phyloP scores from a whole-genome alignment of 92 coral and sea anemone species.

The Epizoanthus scotinus region DNA sequence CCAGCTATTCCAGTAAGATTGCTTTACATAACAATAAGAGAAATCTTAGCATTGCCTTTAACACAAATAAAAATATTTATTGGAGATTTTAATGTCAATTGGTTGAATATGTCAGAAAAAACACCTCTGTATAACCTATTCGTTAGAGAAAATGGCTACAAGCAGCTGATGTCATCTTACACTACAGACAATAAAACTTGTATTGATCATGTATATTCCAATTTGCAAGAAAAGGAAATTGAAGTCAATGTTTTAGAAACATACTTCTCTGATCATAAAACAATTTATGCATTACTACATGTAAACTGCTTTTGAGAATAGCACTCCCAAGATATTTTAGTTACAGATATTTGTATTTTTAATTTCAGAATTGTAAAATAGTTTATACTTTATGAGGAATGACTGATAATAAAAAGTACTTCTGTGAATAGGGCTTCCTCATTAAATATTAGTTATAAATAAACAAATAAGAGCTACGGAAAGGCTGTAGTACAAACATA shows the following conservation, averaged over 20 bases:
- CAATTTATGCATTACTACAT: conserved; percentile 45
- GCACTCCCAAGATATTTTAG: no score
- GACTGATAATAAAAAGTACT: no score
- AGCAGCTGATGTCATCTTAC: conserved; percentile 47
- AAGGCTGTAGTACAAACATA: no score
- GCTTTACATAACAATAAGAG: conserved; percentile 30
- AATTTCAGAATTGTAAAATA: neutral
- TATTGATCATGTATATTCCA: no score
- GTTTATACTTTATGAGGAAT: neutral
- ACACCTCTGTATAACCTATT: conserved; percentile 51
- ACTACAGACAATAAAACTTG: conserved; percentile 63
- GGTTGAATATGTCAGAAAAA: conserved; percentile 48
- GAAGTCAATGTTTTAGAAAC: conserved; percentile 45
- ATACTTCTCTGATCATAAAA: conserved; percentile 51
- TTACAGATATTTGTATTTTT: neutral
- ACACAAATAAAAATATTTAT: conserved; percentile 45
- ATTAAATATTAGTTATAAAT: no score
- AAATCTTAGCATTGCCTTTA: conserved; percentile 20
- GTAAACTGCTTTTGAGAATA: conserved; percentile 32
- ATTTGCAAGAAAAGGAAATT: conserved; percentile 41
- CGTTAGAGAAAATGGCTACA: conserved; percentile 44
- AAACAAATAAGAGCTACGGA: no score
- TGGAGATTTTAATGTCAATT: conserved; percentile 56
- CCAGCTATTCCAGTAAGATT: conserved; percentile 44
- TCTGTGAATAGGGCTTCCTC: no score